Evolutionary conservation across 2,888 invertebrate species (phyloP), one percentile per base, ranked within the genome.

Genomic region (Helobdella robusta): DNA sequence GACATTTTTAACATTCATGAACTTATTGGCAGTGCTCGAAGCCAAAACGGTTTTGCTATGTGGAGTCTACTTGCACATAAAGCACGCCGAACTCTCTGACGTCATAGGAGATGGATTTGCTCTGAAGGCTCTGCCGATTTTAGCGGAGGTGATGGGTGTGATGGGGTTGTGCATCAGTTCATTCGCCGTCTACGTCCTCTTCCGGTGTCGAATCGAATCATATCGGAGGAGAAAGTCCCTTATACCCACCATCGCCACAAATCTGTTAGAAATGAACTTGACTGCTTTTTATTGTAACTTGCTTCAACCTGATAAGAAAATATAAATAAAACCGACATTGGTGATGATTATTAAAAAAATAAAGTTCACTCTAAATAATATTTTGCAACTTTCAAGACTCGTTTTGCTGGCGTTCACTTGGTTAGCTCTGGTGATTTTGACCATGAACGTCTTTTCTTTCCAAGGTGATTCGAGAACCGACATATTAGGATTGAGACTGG

Each of bases 351-450:
- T 40, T 11, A 11, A 11, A 40, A 40, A 40, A 40, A 15, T n/a
- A 40, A n/a, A n/a, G n/a, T n/a, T n/a, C n/a, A n/a, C n/a, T n/a
- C n/a, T 40, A 40, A 15, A 40, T 15, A 40, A 15, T 40, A 59
- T 59, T 3, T 2, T 2, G 20, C 3, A 3, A 20, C 5, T 35
- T n/a, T 25, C 11, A 28, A 62, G 62, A 11, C 25, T 62, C 11
- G n/a, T 62, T 18, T 62, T 62, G 11, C 44, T 48, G 2, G 62
- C 30, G 1, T 62, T 62, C 50, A 44, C 34, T 2, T 62, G 62
- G 62, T 2, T 62, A 35, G 48, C 62, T 1, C 34, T n/a, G 4
- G 23, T 62, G 5, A n/a, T 48, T 2, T 25, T 62, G 30, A 34
- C 46, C 0, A 2, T 62, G 46, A 46, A 30, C 35, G 30, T 50